These are phyloP conservation scores for Lycocerus yunnanus DNA, from an alignment of 2,888 invertebrate species.

Conservation along the genomic window DNA sequence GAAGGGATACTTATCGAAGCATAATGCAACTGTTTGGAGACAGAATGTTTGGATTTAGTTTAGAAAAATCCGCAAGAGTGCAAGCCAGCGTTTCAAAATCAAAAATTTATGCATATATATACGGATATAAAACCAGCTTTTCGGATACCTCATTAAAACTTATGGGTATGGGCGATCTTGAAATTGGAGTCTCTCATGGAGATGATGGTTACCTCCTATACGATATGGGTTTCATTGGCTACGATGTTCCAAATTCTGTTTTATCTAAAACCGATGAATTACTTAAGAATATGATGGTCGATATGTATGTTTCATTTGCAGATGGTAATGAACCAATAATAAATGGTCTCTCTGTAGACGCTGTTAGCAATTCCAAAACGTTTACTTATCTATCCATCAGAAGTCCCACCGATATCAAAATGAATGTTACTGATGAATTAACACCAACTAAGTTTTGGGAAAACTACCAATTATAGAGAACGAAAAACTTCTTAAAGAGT, in stretches of 20 bases:
- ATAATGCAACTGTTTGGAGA: background rate
- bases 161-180: background rate
- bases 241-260: background rate
- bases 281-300: constrained; percentile 13
- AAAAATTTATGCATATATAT: background rate
- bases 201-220: constrained; percentile 5
- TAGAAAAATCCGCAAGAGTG: background rate
- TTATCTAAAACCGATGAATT: constrained; percentile 3
- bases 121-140: background rate
- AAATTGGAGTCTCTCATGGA: constrained; percentile 7
- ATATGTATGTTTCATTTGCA: background rate
- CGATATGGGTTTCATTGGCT: background rate
- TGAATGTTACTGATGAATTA: background rate
- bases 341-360: background rate
- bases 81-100: background rate
- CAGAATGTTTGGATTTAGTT: constrained; percentile 40
- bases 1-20: constrained; percentile 33
- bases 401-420: background rate
- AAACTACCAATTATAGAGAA: constrained; percentile 12
- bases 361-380: background rate
- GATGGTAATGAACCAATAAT: background rate
- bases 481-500: background rate
- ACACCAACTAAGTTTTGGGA: constrained; percentile 10
- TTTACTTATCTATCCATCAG: constrained; percentile 6
- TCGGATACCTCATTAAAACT: background rate